Evolutionary conservation across 2,888 invertebrate species (phyloP), one percentile per base, ranked within the genome.

Genomic region (Salpingus planirostris): DNA sequence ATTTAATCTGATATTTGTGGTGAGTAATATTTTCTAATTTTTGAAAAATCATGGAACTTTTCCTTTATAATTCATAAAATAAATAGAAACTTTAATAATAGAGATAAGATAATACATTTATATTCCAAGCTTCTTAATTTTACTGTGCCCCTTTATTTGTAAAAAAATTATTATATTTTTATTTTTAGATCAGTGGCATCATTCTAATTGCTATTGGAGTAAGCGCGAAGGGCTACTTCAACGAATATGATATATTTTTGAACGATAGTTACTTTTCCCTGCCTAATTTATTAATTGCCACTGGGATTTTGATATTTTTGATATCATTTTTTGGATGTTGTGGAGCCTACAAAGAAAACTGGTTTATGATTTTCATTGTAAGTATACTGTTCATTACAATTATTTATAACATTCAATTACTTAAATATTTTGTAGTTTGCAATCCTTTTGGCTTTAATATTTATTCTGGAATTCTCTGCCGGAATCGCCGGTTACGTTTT

Each of bases 291-390:
- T 72, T 95, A 43, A 89, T 96, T 52, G 76, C 88, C 27, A 83
- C 90, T 5, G 93, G 95, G n/a, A 69, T 81, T 11, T 72, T 92
- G 40, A 85, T 95, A 51, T 90, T 93, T 63, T 68, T 92, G 30
- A 84, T 95, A 8, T 90, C 93, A 27, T 93, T 93, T 73, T 82
- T 95, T 49, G 96, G 95, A 42, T 96, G 95, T 31, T 95, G 92
- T 54, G 96, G 96, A 21, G 95, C 96, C 10, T 75, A 89, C 33
- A 88, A 87, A 58, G 95, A 96, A 65, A 95, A 86, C 64, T 87
- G 91, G 62, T 89, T 91, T 69, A 88, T 95, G 85, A 82, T 90
- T 36, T 76, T 88, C 44, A 84, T 86, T 41, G 92, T 92, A 68
- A 79, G 83, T 41, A 18, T 18, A 18, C 18, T 11, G n/a, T 25